Conservation (phyloP, 1,140 invertebrate genomes). For the Manduca sexta region DNA sequence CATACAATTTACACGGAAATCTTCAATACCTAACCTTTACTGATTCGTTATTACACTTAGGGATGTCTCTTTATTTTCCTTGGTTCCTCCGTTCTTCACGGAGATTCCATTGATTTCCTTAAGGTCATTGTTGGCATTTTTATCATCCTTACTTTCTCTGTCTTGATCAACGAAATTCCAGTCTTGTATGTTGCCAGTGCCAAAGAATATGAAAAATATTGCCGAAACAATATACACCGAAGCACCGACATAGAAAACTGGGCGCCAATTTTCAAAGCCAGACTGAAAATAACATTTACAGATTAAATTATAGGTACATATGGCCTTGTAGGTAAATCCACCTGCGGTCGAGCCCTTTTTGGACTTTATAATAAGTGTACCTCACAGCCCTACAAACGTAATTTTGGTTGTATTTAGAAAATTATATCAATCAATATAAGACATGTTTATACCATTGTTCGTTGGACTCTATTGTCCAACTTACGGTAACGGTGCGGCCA, state of each 20-base stretch:
- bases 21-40: background rate
- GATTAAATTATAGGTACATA: no score
- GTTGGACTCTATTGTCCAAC: no score
- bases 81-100: constrained; percentile 29
- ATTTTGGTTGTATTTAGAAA: no score
- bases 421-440: no score
- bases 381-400: no score
- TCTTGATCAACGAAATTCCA: constrained; percentile 74
- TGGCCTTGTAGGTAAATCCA: no score
- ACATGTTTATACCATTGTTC: no score
- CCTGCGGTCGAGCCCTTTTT: no score
- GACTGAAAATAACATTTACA: constrained; percentile 72
- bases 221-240: constrained; percentile 81
- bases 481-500: no score
- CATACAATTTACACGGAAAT: background rate
- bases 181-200: constrained; percentile 77
- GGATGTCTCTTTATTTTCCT: constrained; percentile 46
- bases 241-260: constrained; percentile 84
- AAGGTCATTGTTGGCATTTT: constrained; percentile 33
- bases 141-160: constrained; percentile 30
- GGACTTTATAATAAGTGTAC: no score
- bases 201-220: constrained; percentile 79
- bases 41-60: constrained; percentile 24
- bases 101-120: constrained; percentile 38
- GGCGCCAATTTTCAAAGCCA: constrained; percentile 83